Conservation (phyloP, 2,888 invertebrate species). For the Stenoptilia bipunctidactyla region DNA sequence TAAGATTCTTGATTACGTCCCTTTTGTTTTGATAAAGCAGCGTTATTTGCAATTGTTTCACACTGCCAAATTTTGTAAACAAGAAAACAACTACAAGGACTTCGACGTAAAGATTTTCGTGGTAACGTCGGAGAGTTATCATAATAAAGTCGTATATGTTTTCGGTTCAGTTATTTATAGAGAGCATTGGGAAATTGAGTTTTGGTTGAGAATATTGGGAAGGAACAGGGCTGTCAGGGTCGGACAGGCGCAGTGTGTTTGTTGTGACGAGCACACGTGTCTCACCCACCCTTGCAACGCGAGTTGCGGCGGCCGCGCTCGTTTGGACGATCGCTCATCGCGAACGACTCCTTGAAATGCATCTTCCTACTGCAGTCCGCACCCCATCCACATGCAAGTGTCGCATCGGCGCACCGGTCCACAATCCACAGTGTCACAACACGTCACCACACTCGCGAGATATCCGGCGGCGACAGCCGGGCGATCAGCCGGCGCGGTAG, state of each 20-base stretch:
- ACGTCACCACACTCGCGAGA: constrained; percentile 35
- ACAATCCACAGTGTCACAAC: constrained; percentile 57
- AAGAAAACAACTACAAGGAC: no score
- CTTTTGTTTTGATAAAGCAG: no score
- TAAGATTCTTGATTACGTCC: no score
- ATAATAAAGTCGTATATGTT: no score
- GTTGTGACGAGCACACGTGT: constrained; percentile 14
- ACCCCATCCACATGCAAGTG: constrained; percentile 64
- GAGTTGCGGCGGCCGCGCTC: constrained; percentile 68
- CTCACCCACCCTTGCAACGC: constrained; percentile 66
- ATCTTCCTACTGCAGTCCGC: constrained; percentile 62
- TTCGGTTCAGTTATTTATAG: no score
- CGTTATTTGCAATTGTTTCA: no score
- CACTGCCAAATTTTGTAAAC: no score
- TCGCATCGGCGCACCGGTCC: constrained; percentile 47
- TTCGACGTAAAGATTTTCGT: no score
- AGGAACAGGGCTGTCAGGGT: no score
- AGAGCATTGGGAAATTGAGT: no score
- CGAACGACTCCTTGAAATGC: constrained; percentile 71
- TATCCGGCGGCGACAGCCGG: constrained; percentile 19
- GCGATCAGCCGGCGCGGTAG: constrained; percentile 41
- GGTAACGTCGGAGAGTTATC: no score
- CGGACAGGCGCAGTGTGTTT: constrained; percentile 1
- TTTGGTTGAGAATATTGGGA: no score
- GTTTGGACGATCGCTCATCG: constrained; percentile 69